phyloP scores from a whole-genome alignment of 1,140 invertebrate genomes.

The Tetragonula clypearis region DNA sequence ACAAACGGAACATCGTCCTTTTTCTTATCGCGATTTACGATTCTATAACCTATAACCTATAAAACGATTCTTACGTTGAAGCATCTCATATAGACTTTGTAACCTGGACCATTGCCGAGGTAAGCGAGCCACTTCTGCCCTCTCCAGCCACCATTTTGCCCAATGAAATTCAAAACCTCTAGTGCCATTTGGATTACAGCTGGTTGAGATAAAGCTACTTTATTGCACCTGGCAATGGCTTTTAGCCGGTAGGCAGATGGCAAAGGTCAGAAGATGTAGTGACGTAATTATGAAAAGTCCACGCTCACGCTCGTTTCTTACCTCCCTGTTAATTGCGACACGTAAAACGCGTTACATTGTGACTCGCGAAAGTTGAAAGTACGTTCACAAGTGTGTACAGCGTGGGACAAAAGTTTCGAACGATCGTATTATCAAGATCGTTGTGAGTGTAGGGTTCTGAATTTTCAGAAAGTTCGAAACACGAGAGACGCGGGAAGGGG shows the following conservation, averaged over 20 bases:
- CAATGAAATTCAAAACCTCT: slow-evolving; percentile 73
- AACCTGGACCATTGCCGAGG: slow-evolving; percentile 50
- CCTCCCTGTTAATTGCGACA: not conserved
- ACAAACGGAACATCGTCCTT: not conserved
- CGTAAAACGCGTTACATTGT: too few species aligned
- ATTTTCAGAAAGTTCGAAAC: not conserved
- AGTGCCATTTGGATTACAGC: slow-evolving; percentile 65
- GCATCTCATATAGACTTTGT: slow-evolving; percentile 3
- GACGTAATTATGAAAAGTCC: slow-evolving; percentile 31
- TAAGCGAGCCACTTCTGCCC: slow-evolving; percentile 11
- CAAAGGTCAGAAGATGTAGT: slow-evolving; percentile 35
- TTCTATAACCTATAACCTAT: not conserved
- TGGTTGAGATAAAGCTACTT: slow-evolving; percentile 71
- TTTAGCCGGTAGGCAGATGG: slow-evolving; percentile 57
- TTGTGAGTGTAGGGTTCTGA: too few species aligned
- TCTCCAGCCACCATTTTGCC: slow-evolving; percentile 31
- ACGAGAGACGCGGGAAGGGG: not conserved
- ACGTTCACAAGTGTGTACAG: not conserved
- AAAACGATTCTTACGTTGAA: not conserved
- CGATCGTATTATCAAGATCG: too few species aligned
- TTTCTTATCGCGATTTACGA: not conserved
- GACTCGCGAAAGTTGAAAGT: not conserved
- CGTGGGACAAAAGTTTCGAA: too few species aligned
- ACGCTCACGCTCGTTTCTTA: not conserved
- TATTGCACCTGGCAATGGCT: slow-evolving; percentile 64